Base-by-base conservation (phyloP, 1,140 invertebrate genomes). In the Periplaneta americana region DNA sequence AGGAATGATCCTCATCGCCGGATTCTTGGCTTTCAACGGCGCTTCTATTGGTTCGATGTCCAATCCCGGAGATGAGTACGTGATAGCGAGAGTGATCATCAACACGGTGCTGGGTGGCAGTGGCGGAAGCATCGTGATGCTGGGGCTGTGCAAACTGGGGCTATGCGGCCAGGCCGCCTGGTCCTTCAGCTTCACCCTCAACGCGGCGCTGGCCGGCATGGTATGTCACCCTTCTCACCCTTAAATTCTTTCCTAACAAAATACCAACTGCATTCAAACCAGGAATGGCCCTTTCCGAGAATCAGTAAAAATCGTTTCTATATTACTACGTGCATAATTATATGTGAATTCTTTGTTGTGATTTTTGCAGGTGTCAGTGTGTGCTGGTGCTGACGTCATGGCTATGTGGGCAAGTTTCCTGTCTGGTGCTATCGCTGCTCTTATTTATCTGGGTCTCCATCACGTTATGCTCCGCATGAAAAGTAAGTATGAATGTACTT, bases 11-110 rank as follows among this genome's bases (percentile, higher is more conserved):
- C 86, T 92, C 17, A 87, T 92, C 76, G 90, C 91, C 81, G 91
- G 91, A 2, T 92, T 93, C 85, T 85, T 93, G 34, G 90, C 91
- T 0, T 93, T 93, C 87, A 93, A 93, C 84, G 92, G 91, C 9
- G 91, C 90, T 0, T 91, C 91, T 2, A 86, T 88, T 78, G 88
- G 89, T 1, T 85, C 87, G 82, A 91, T 92, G 74, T 86, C 88
- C 13, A 82, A 86, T 10, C 84, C 84, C 0, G 91, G 90, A 11
- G 90, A 91, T 82, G 88, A 89, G 0, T 84, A 84, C 1, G 84
- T 86, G 2, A 87, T 92, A 2, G 87, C 89, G 32, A 76, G 86
- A 13, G 87, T 88, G 6, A 88, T 92, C 37, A 87, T 89, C 57
- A 92, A 91, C 86, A 92, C 92, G 0, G 88, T 92, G 34, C 84